Evolutionary conservation across 2,797 vertebrate genomes (phyloP), one percentile per base, ranked within the genome.

Genomic region (Phaenicophaeus curvirostris): DNA sequence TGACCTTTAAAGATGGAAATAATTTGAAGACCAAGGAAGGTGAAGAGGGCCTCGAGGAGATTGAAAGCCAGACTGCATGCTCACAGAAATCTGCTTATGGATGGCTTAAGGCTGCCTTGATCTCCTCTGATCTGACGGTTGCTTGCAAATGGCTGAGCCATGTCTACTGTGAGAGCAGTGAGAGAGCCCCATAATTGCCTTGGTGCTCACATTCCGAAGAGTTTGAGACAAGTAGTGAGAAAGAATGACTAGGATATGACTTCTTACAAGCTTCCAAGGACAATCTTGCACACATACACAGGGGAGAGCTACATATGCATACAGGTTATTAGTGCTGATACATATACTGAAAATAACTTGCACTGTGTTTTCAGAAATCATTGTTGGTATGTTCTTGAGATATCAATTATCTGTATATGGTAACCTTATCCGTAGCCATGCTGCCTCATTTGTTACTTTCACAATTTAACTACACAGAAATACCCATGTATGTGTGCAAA

Each of bases 51-150:
- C 15, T 90, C 3, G 2, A 53, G 41, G 6, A 65, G 27, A 33
- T 3, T 23, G 14, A 65, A 30, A 23, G 16, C 19, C 0, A 2
- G 11, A 20, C 14, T 33, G 2, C 15, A n/a, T 48, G 31, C 18
- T 67, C 28, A 67, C 37, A 73, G 30, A 48, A 44, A 17, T 46
- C 30, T 66, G 27, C 9, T 35, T 3, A 5, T 28, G 24, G 19
- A 13, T 39, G n/a, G 4, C 4, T 73, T 39, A 27, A 65, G 12
- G 9, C 33, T 79, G 28, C 11, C 72, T 50, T 66, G 41, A 8
- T 50, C 65, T 46, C 14, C 11, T 73, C 17, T 81, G 12, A 37
- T 41, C 46, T 44, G 48, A 69, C 24, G 15, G 21, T 18, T 76
- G 30, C 13, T 82, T 87, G 35, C 11, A 55, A 77, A 37, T 9